phyloP scores from a whole-genome alignment of 2,797 vertebrate species.

The Argya squamiceps region DNA sequence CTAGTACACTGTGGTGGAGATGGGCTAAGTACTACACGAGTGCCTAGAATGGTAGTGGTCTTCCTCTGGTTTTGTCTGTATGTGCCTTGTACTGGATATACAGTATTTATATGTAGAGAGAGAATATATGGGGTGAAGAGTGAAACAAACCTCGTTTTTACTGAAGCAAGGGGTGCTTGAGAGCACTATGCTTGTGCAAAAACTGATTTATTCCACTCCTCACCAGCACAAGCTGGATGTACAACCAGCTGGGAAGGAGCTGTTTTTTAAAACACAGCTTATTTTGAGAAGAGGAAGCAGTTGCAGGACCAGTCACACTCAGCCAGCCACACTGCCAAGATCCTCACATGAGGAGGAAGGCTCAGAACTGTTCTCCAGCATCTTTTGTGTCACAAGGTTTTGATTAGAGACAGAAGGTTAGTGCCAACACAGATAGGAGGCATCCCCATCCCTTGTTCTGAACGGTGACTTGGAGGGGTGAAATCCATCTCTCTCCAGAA shows the following conservation, averaged over 20 bases:
- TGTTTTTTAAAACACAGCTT: not conserved
- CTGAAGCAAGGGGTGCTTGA: not conserved
- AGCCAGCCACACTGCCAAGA: not conserved
- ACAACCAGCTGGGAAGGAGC: not conserved
- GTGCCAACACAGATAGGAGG: not conserved
- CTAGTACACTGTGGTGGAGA: conserved; percentile 65
- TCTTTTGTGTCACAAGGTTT: conserved; percentile 26
- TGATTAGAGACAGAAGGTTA: conserved; percentile 58
- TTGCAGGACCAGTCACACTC: not conserved
- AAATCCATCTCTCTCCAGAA: conserved; percentile 34
- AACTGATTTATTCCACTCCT: conserved; percentile 23
- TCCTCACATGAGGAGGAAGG: not conserved
- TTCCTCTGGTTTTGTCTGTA: conserved; percentile 74
- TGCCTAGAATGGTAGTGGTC: conserved; percentile 68
- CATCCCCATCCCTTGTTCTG: not conserved
- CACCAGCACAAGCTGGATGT: not conserved
- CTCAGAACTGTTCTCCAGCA: not conserved
- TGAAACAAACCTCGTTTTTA: not conserved
- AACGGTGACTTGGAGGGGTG: conserved; percentile 13
- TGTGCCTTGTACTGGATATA: conserved; percentile 78
- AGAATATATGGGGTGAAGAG: conserved; percentile 57
- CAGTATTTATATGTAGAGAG: conserved; percentile 84
- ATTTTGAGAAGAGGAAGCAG: not conserved
- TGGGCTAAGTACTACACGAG: conserved; percentile 52
- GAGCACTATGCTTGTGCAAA: not conserved